phyloP scores from a whole-genome alignment of 1,140 invertebrate genomes.

The Drosophila ironensis region DNA sequence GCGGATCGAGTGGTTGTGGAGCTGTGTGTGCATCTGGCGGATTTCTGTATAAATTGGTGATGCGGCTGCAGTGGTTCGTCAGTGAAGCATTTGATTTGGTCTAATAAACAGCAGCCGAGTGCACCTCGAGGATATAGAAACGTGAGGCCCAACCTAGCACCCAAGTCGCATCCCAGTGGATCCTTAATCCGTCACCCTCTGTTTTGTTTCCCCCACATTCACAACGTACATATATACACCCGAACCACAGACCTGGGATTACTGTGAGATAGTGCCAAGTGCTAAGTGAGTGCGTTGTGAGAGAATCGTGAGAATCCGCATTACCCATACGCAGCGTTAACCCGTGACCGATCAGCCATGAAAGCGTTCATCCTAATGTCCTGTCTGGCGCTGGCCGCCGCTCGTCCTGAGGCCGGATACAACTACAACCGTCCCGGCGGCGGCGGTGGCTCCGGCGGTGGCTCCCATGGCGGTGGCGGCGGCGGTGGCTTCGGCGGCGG shows the following conservation, averaged over 20 bases:
- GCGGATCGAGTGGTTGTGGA: slow-evolving; percentile 20
- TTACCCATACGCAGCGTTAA: slow-evolving; percentile 36
- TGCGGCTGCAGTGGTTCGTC: slow-evolving; percentile 76
- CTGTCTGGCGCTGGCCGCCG: slow-evolving; percentile 84
- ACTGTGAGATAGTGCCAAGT: slow-evolving; percentile 70
- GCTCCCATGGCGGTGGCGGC: slow-evolving; percentile 41
- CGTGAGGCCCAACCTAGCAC: slow-evolving; percentile 44
- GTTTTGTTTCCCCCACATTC: slow-evolving; percentile 16
- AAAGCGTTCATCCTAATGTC: slow-evolving; percentile 83
- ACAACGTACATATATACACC: slow-evolving; percentile 12
- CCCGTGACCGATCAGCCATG: slow-evolving; percentile 63
- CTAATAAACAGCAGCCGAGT: slow-evolving; percentile 79
- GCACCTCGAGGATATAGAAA: slow-evolving; percentile 61
- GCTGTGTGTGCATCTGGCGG: slow-evolving; percentile 56
- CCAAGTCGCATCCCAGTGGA: slow-evolving; percentile 30
- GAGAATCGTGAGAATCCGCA: slow-evolving; percentile 16
- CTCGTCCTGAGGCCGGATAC: slow-evolving; percentile 85
- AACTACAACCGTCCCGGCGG: slow-evolving; percentile 84
- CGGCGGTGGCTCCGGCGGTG: slow-evolving; percentile 67
- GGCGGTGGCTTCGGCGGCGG: slow-evolving; percentile 52
- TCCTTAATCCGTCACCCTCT: slow-evolving; percentile 16
- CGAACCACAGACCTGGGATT: slow-evolving; percentile 76
- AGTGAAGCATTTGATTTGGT: slow-evolving; percentile 82
- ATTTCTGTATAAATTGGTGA: slow-evolving; percentile 82
- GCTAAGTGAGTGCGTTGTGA: slow-evolving; percentile 48